phyloP scores from a whole-genome alignment of 2,113 vertebrate species.

The Illadopsis cleaveri region DNA sequence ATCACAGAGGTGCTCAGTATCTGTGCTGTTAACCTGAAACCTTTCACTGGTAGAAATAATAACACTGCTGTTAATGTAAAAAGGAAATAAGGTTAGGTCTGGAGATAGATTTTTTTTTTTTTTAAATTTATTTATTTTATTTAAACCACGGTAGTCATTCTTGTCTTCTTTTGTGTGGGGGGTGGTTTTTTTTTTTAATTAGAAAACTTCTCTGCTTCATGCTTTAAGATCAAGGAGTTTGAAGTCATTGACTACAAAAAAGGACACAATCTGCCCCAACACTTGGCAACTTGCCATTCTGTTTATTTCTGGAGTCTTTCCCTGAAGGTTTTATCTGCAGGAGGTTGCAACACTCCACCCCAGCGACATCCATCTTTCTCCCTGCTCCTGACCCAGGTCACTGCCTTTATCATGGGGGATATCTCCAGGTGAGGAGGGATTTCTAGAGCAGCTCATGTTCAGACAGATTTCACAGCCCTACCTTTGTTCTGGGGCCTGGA shows the following conservation, averaged over 20 bases:
- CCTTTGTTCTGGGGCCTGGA: not conserved
- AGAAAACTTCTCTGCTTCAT: not conserved
- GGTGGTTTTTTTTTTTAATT: not conserved
- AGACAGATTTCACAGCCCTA: not conserved
- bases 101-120: not conserved
- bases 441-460: not conserved
- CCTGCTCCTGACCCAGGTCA: slow-evolving; percentile 2
- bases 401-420: slow-evolving; percentile 16
- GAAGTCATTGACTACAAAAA: not conserved
- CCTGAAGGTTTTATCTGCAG: slow-evolving; percentile 45
- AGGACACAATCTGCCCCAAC: not conserved
- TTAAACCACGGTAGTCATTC: not conserved
- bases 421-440: not conserved
- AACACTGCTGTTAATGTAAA: not conserved
- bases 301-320: slow-evolving; percentile 42
- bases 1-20: not conserved
- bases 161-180: not conserved
- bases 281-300: slow-evolving; percentile 23
- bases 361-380: not conserved
- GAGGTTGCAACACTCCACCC: slow-evolving; percentile 19
- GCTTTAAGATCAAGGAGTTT: slow-evolving; percentile 9
- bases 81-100: not conserved
- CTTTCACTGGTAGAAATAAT: not conserved
- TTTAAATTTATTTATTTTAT: not conserved
- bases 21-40: not conserved